Base-by-base conservation (phyloP, 2,888 invertebrate genomes). In the Thelaira solivaga region DNA sequence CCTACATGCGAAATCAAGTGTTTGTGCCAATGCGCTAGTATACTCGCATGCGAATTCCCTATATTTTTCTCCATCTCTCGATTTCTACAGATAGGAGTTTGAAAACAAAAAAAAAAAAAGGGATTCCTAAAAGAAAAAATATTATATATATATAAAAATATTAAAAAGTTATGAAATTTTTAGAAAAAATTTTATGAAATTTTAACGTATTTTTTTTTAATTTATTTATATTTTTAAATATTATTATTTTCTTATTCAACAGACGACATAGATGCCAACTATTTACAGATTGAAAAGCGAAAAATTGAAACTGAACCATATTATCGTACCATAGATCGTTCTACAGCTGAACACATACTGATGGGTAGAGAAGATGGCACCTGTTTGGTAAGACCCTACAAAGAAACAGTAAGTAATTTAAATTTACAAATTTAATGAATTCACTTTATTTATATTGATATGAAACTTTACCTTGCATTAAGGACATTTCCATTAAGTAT, bases 301-400 rank as follows among this genome's bases (percentile, higher is more conserved):
- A 83, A 83, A 76, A 86, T 89, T 49, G 88, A 89, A 80, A 87
- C 86, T 2, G 88, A 88, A 64, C 29, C 81, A 1, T 89, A 87
- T 71, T 89, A 88, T 82, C 86, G 87, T 4, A 86, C 86, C 0
- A 85, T 89, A 8, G 87, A 89, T 82, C 85, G 89, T 0, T 64
- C 71, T 20, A 82, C 83, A 13, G 87, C 88, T 7, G 89, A 89
- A 76, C 85, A 83, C 3, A 84, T 87, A 82, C 82, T 89, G 0
- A 77, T 75, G 1, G 85, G 83, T 18, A 83, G 87, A 4, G 86
- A 88, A 53, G 87, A 88, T 80, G 89, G 89, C 29, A 82, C 88
- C 13, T 89, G 88, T 39, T 73, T 89, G 51, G 89, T 89, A 24
- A 85, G 89, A 10, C 89, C 89, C 0, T 89, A 87, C 73, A 88